Evolutionary conservation across 2,113 vertebrate species (phyloP), one percentile per base, ranked within the genome.

Genomic region (Cyphomyrus plagiostoma): DNA sequence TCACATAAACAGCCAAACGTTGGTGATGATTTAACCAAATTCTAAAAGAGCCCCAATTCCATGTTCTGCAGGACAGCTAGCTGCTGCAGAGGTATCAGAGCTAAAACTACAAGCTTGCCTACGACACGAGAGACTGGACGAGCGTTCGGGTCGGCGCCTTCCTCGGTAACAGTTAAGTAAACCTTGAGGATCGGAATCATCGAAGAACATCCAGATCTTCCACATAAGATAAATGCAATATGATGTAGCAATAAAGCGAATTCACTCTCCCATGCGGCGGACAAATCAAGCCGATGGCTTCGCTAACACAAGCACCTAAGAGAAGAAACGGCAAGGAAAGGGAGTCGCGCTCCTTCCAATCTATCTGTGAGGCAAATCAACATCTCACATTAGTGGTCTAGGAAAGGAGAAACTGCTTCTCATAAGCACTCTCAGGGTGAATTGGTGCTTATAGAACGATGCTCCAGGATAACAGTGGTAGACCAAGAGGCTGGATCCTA

Each of bases 1-100:
- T 87, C 48, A 89, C 87, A 87, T 62, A 62, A 90, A 80, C 39
- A 35, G 85, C 84, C 35, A 77, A 90, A 46, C 87, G 39, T 86
- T 86, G 50, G 88, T 80, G 87, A 88, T 23, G 39, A 45, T 53
- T 86, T 62, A 66, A 30, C 50, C 26, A 66, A 87, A 46, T 52
- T 62, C 15, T 84, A 89, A 90, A 58, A 74, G 7, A 21, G 30
- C 48, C 13, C 19, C 45, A 86, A 7, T 13, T 86, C 46, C 45
- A 15, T n/a, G 26, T 86, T 49, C 49, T 26, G 66, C 66, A 5
- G 26, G 26, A 4, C 30, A 56, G 85, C 48, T 26, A 35, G 46
- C 82, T 10, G 15, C 10, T 26, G 9, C 26, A 26, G 26, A 86
- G 39, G 85, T 35, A 9, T 39, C 26, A 35, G 26, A 53, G 26